phyloP scores from a whole-genome alignment of 1,140 invertebrate species.

The Teleogryllus occipitalis region DNA sequence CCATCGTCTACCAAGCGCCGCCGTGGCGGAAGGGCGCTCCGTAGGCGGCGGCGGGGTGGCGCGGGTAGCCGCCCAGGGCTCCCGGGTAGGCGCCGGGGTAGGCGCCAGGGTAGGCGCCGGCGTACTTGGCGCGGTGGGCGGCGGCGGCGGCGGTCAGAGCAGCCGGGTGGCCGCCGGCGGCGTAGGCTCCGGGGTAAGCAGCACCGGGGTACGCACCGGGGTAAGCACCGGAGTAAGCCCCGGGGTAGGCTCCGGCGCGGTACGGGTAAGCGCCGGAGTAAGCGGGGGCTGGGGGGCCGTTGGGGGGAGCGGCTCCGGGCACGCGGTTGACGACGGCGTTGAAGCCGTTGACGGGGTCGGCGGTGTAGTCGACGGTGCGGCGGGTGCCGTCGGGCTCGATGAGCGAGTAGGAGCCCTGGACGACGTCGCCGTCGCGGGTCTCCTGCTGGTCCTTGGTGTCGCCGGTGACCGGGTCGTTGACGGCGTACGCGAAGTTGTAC shows the following conservation, averaged over 20 bases:
- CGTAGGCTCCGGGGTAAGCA: neutral
- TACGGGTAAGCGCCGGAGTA: neutral
- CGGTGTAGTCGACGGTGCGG: slow-evolving; percentile 25
- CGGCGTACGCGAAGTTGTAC: slow-evolving; percentile 29
- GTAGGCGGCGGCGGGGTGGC: neutral
- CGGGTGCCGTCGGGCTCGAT: slow-evolving; percentile 24
- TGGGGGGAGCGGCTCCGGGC: slow-evolving; percentile 11
- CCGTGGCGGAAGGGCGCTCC: neutral
- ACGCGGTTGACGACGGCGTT: slow-evolving; percentile 25
- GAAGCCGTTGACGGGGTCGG: slow-evolving; percentile 26
- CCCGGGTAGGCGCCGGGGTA: neutral
- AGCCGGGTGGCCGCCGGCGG: no score
- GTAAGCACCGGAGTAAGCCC: neutral
- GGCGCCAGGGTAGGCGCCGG: no score
- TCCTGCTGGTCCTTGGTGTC: slow-evolving; percentile 25
- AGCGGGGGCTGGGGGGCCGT: neutral
- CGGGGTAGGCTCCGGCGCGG: neutral
- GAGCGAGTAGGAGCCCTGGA: slow-evolving; percentile 24
- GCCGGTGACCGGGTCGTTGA: slow-evolving; percentile 24
- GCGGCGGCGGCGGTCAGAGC: no score
- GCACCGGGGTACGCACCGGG: neutral
- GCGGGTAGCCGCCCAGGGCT: neutral
- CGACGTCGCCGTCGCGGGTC: slow-evolving; percentile 23
- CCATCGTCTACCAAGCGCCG: neutral
- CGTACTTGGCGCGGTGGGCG: neutral